Base-by-base conservation (phyloP, 2,888 invertebrate genomes). In the Aricia artaxerxes region DNA sequence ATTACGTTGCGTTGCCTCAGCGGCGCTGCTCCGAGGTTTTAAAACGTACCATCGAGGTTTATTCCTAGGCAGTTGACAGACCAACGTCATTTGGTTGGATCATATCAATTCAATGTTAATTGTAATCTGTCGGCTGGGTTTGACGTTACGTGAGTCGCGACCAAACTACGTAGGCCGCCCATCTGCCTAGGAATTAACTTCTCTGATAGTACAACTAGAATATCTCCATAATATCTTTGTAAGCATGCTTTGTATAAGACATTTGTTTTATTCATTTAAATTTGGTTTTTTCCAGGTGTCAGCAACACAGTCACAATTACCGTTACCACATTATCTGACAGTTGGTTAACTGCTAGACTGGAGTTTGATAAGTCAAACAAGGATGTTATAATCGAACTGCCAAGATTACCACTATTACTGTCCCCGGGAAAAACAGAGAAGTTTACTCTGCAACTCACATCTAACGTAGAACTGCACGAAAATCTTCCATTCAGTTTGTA, bases 311-410 rank as follows among this genome's bases (percentile, higher is more conserved):
- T 90, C 1, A 85, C 85, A 9, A 84, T 93, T 16, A 87, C 87
- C 35, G 85, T 94, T 1, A 91, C 90, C 40, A 90, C 90, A 0
- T 82, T 91, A 35, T 85, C 88, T 1, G 92, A 93, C 53, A 92
- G 87, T 79, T 94, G 94, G 93, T 80, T 94, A 40, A 91, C 92
- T 0, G 92, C 91, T 4, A 90, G 87, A 83, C 85, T 94, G 4
- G 86, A 89, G 64, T 91, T 93, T 78, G 85, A 88, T 31, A 84
- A 87, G 11, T 81, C 89, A 31, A 86, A 86, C 0, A 83, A 83
- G 79, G 88, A 92, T 60, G 76, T 94, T 0, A 87, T 86, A 0
- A 86, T 94, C 16, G 93, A 93, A 82, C 79, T 92, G 4, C 94
- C 94, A 0, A 87, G 92, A 0, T 85, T 89, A 79, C 94, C 94